phyloP scores from a whole-genome alignment of 35 echinoderm and acorn worm genomes.

The Heliocidaris tuberculata region DNA sequence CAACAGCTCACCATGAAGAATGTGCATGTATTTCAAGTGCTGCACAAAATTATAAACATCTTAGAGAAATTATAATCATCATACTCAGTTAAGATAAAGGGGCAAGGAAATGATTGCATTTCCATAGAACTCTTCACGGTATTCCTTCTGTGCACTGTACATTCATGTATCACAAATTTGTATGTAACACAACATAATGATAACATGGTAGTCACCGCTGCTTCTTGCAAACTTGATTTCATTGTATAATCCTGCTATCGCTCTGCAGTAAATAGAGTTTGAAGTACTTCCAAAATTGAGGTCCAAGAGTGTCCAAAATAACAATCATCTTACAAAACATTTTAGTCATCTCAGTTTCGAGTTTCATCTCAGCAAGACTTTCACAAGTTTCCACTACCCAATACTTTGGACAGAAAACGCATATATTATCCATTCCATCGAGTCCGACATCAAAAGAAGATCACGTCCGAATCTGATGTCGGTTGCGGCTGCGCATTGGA shows the following conservation, averaged over 20 bases:
- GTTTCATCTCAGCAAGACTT: not conserved
- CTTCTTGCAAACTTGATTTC: not conserved
- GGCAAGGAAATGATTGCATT: not conserved
- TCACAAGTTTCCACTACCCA: not conserved
- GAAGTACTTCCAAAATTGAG: not conserved
- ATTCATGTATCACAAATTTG: not conserved
- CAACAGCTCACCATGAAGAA: not conserved
- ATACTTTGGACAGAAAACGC: not conserved
- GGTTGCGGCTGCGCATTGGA: constrained; percentile 25
- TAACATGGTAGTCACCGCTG: not conserved
- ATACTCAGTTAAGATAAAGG: not conserved
- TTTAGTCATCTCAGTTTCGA: not conserved
- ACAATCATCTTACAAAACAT: not conserved
- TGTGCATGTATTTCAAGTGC: not conserved
- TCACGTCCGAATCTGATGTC: constrained; percentile 27
- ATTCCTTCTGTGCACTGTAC: no score
- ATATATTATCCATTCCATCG: not conserved
- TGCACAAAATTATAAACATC: not conserved
- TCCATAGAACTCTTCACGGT: not conserved
- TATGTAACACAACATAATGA: not conserved
- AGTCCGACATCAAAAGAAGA: constrained; percentile 39
- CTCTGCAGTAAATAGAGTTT: not conserved
- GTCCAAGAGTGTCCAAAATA: not conserved
- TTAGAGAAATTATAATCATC: not conserved
- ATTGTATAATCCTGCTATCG: not conserved